These are phyloP conservation scores for Monochamus alternatus DNA, from an alignment of 2,888 invertebrate species.

Conservation along the genomic window DNA sequence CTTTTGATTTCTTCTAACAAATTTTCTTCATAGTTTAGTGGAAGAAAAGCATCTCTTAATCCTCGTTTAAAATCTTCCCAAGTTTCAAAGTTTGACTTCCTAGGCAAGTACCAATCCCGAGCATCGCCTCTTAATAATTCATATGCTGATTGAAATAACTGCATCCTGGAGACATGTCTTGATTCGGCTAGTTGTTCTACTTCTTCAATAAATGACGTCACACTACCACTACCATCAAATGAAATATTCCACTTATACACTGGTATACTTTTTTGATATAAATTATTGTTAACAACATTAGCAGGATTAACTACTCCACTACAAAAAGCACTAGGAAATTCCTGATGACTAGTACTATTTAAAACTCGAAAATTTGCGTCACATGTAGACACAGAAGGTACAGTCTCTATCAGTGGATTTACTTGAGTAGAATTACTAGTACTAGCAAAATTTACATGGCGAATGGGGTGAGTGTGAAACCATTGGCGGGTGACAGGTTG, in stretches of 20 bases:
- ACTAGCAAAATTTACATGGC: background rate
- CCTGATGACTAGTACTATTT: too few relatives aligned
- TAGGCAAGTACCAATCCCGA: constrained; percentile 29
- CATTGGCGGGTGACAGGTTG: background rate
- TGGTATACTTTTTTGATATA: background rate
- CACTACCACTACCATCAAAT: constrained; percentile 26
- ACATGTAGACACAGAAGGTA: too few relatives aligned
- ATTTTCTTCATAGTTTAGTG: constrained; percentile 47
- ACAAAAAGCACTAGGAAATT: too few relatives aligned
- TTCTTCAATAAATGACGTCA: constrained; percentile 27
- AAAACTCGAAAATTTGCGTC: too few relatives aligned
- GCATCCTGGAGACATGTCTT: background rate
- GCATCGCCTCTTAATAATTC: constrained; percentile 30
- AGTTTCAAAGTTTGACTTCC: constrained; percentile 2
- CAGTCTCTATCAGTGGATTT: background rate
- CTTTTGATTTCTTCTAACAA: constrained; percentile 51
- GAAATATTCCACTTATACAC: constrained; percentile 3
- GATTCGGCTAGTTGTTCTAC: constrained; percentile 28
- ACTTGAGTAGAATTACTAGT: background rate
- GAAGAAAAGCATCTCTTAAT: constrained; percentile 44
- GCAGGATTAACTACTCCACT: background rate
- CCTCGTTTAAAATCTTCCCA: constrained; percentile 32
- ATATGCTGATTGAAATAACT: constrained; percentile 25
- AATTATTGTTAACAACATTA: background rate
- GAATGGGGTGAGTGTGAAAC: too few relatives aligned